Conservation (phyloP, 1,140 invertebrate species). For the Bilobella aurantiaca region DNA sequence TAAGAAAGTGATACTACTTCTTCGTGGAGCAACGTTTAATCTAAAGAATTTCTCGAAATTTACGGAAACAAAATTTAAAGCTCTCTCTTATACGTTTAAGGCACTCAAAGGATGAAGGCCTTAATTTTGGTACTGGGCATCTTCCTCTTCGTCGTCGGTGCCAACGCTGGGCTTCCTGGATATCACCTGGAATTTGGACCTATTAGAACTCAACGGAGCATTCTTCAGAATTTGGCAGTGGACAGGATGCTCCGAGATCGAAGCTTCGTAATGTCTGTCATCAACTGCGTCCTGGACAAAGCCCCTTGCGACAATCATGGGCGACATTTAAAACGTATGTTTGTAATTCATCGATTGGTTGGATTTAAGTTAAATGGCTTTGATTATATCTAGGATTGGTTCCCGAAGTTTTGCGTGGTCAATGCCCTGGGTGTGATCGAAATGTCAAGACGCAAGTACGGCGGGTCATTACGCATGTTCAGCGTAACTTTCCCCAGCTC, state of each 20-base stretch:
- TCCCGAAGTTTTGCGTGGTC: constrained; percentile 33
- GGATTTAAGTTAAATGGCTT: neutral
- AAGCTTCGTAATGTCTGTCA: constrained; percentile 31
- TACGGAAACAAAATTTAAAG: no score
- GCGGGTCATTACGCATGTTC: constrained; percentile 34
- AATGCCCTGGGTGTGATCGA: constrained; percentile 33
- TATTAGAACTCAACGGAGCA: constrained; percentile 15
- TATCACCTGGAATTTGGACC: neutral
- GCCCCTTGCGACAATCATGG: constrained; percentile 33
- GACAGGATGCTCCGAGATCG: constrained; percentile 33
- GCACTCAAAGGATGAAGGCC: neutral
- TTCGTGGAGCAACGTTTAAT: neutral
- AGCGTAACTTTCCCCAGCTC: constrained; percentile 33
- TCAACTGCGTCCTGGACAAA: constrained; percentile 36
- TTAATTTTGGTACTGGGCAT: neutral
- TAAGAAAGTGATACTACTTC: neutral
- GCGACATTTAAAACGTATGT: constrained; percentile 30
- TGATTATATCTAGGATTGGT: constrained; percentile 26
- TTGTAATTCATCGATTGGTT: neutral
- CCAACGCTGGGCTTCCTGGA: no score
- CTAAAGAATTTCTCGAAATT: neutral
- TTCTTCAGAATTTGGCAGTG: constrained; percentile 33
- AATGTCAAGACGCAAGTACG: constrained; percentile 29
- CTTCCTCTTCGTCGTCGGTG: neutral
- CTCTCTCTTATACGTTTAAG: no score